Conservation (phyloP, 2,113 vertebrate genomes). For the Zapornia atra region DNA sequence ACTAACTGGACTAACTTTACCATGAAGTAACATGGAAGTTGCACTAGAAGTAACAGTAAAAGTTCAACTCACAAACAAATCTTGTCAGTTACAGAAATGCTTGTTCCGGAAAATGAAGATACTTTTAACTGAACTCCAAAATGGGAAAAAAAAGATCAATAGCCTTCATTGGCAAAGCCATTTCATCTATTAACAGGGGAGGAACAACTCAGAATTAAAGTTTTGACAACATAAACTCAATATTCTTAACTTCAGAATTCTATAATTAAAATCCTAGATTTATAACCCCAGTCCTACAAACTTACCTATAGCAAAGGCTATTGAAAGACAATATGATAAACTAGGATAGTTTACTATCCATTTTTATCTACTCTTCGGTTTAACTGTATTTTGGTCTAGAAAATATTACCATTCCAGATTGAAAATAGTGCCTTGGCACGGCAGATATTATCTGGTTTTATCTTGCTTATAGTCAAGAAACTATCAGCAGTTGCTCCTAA, state of each 20-base stretch:
- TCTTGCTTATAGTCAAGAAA: not conserved
- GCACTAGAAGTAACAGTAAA: not conserved
- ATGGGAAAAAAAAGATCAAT: not conserved
- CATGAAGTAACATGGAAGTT: not conserved
- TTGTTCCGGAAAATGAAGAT: not conserved
- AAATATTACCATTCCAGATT: not conserved
- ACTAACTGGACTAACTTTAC: not conserved
- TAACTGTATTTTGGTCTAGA: not conserved
- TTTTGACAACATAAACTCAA: not conserved
- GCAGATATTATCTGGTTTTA: not conserved
- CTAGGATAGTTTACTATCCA: not conserved
- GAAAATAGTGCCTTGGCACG: not conserved
- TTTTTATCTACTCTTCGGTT: not conserved
- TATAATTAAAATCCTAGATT: conserved; percentile 10
- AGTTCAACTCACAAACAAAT: not conserved
- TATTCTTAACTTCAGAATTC: not conserved
- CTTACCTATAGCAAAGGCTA: not conserved
- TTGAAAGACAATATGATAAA: not conserved
- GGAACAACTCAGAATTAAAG: not conserved
- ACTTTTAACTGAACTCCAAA: not conserved
- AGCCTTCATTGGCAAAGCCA: not conserved
- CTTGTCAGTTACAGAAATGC: not conserved
- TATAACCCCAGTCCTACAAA: not conserved
- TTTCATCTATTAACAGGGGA: not conserved
- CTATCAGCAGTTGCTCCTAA: not conserved